Base-by-base conservation (phyloP, 2,888 invertebrate species). In the Epistrophella euchroma region DNA sequence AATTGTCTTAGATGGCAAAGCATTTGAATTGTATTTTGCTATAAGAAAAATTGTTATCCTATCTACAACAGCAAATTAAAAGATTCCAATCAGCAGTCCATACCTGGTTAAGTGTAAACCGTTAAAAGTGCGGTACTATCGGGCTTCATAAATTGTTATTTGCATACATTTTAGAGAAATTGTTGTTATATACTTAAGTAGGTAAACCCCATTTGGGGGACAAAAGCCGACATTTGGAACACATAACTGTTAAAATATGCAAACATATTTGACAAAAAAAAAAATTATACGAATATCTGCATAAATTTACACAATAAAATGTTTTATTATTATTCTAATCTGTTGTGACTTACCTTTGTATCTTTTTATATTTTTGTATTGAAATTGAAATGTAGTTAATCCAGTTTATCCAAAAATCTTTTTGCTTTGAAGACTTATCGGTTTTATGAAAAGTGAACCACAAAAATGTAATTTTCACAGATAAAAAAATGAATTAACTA, bases 221-320 rank as follows among this genome's bases (percentile, higher is more conserved):
- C 22, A 40, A 64, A 11, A 55, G 19, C 11, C 13, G n/a, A 45
- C 32, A 66, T 28, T 40, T 11, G 17, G 50, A 64, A 32, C 15
- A 32, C 15, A 22, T 47, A 73, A 79, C 45, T 62, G 55, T 64
- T 64, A 11, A 25, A 60, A 45, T 72, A 77, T 78, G 45, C 77
- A 43, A 64, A 64, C 19, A 62, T n/a, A 43, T 0, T 0, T 19
- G 2, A 25, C 2, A 62, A 22, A 58, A 58, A n/a, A 62, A 22
- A 58, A 60, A 22, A 37, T 25, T n/a, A 19, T 19, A n/a, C 2
- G 19, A 43, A 73, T 13, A 45, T 55, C 32, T 17, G 13, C 15
- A 71, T 52, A 32, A 37, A 60, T 45, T 11, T n/a, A 15, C 22
- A 40, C 43, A 17, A 6, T 11, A n/a, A 56, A 45, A 43, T 25